Percentiles rank a stretch among this genome's conserved stretches.
phyloP scores from a whole-genome alignment of 2,113 vertebrate species.

The Microcebus jonahi region DNA sequence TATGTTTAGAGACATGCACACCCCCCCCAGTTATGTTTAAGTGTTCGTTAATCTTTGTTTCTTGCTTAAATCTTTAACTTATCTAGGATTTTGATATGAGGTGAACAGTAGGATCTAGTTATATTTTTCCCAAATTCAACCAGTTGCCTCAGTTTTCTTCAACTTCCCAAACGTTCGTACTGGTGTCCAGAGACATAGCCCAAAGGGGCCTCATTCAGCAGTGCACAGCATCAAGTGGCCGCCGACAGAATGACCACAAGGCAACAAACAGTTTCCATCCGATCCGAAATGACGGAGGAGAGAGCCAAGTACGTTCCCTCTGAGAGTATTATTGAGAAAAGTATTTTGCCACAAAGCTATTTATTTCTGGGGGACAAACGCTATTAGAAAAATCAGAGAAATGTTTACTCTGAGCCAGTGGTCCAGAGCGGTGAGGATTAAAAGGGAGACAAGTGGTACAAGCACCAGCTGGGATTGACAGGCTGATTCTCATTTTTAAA shows the following conservation, averaged over 20 bases:
- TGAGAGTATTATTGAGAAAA: slow-evolving; percentile 64
- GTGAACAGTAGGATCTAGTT: not conserved
- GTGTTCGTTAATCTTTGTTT: not conserved
- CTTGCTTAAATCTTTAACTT: slow-evolving; percentile 35
- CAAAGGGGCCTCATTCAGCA: slow-evolving; percentile 45
- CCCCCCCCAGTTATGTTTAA: not conserved
- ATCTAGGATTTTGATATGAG: not conserved
- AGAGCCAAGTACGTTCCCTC: slow-evolving; percentile 71
- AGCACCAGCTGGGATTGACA: not conserved
- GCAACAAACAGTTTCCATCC: slow-evolving; percentile 74
- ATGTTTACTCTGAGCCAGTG: not conserved
- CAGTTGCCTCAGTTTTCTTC: not conserved
- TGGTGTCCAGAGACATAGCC: slow-evolving; percentile 25
- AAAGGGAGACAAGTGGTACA: not conserved
- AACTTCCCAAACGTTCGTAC: slow-evolving; percentile 51
- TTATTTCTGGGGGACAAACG: slow-evolving; percentile 37
- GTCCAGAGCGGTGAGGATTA: not conserved
- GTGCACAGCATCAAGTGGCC: slow-evolving; percentile 58
- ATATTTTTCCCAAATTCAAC: slow-evolving; percentile 24
- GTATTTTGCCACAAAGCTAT: slow-evolving; percentile 62
- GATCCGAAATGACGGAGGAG: slow-evolving; percentile 68
- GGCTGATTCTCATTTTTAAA: not conserved
- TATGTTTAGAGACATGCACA: not conserved
- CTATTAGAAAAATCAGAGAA: slow-evolving; percentile 33
- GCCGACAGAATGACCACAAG: slow-evolving; percentile 60